These are phyloP conservation scores for Diprion similis DNA, from an alignment of 1,140 invertebrate genomes.

Conservation along the genomic window DNA sequence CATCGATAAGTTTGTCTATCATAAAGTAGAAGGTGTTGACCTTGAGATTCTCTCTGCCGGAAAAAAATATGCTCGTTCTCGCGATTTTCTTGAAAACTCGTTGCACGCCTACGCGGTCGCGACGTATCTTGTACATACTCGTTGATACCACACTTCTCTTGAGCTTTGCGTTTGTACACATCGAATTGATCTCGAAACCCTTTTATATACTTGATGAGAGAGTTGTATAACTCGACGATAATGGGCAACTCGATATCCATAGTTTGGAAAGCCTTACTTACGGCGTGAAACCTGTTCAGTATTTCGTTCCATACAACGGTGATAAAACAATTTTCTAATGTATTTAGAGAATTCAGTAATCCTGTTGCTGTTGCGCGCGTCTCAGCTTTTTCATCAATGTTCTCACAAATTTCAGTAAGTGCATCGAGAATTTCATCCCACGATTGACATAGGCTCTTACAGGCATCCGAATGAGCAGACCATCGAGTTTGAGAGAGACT, in stretches of 20 bases:
- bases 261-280: background rate
- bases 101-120: too few relatives aligned
- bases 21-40: background rate
- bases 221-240: background rate
- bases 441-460: too few relatives aligned
- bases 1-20: too few relatives aligned
- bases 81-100: background rate
- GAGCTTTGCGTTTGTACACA: slow-evolving; percentile 11
- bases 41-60: background rate
- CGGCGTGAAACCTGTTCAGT: background rate
- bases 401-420: too few relatives aligned
- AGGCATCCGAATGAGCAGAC: too few relatives aligned
- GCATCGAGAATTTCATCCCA: too few relatives aligned
- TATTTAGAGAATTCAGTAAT: too few relatives aligned
- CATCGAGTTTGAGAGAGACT: too few relatives aligned
- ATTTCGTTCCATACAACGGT: background rate
- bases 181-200: background rate
- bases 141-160: background rate
- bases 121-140: background rate
- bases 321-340: background rate
- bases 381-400: too few relatives aligned
- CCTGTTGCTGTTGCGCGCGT: too few relatives aligned
- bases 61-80: background rate
- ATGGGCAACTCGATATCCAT: background rate
- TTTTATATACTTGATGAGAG: background rate